Base-by-base conservation (phyloP, 2,113 vertebrate species). In the Benitochromis conjunctus region DNA sequence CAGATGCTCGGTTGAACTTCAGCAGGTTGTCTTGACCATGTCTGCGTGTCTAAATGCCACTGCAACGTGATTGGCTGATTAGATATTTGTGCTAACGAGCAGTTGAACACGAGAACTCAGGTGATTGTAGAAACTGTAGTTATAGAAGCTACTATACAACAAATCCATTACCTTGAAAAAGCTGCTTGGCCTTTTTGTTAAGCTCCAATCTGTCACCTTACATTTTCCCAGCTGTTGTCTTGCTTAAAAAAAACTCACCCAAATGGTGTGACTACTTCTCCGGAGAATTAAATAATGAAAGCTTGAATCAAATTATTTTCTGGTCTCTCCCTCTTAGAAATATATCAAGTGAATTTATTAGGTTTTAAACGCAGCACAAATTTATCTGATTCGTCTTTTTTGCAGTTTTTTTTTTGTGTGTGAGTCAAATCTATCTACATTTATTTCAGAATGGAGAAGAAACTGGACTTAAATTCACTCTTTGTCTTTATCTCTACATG, bases 21-120 rank as follows among this genome's bases (percentile, higher is more conserved):
- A 18, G 21, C 66, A 46, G 8, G 14, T 71, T 41, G 36, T 46
- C 5, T 26, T 26, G 41, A 24, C 1, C 66, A 71, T 1, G 0
- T 16, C 38, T 26, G 13, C 16, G 38, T 71, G 66, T 46, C 41
- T 46, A 71, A 46, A 71, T 71, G 8, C 66, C 43, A 0, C 38
- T 66, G 62, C 62, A 8, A 66, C 1, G 1, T 46, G 38, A 69
- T 43, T 21, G 64, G n/a, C 64, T 43, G 12, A 21, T 71, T 71
- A 10, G 38, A 71, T 46, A 46, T 71, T 71, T 71, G 38, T 5
- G 8, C 21, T 16, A 43, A 43, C 21, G 3, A 71, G 64, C 64
- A 71, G 38, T 1, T 46, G 36, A 41, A 43, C 64, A 24, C 0
- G 2, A 43, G 13, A 46, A 46, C 38, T 41, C 26, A 26, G 9